Base-by-base conservation (phyloP, 1,140 invertebrate genomes). In the Ladona fulva region DNA sequence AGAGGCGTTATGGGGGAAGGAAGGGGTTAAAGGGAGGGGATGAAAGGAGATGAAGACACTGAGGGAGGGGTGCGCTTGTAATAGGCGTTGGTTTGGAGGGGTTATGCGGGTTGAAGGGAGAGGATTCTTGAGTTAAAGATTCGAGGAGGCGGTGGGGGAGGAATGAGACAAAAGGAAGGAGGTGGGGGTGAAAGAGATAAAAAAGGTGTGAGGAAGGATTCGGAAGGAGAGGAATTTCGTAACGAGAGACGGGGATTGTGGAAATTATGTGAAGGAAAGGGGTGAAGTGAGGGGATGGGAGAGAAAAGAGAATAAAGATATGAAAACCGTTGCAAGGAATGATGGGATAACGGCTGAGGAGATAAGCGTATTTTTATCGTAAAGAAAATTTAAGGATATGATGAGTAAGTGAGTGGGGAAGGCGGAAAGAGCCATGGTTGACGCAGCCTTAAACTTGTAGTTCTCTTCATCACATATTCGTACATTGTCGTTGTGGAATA, bases 1-100 rank as follows among this genome's bases (percentile, higher is more conserved):
- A 66, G 52, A 66, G 52, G 52, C 52, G 52, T 66, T 66, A 66
- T 66, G 52, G 52, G 52, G 52, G 52, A 66, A 12, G n/a, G 52
- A 66, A 6, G 52, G 12, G 44, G 44, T 52, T 52, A 52, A 52
- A 19, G 44, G 44, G 44, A 52, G 44, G 19, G 44, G 19, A 11
- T 11, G 44, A 19, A 52, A 52, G 44, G 44, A 52, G 19, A 52
- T 10, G 44, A 66, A 66, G n/a, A 12, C 1, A 12, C 3, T 66
- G 52, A 6, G 14, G 52, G 52, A 6, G 52, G 52, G 52, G 52
- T 19, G 3, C 52, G 1, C 16, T 22, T 66, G 52, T 66, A 16
- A 22, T 16, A 12, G 14, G 52, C 52, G n/a, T 66, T 12, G 52
- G 52, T 16, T 16, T 19, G 52, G 52, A 66, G 52, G 52, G 52